These are phyloP conservation scores for Notolabrus celidotus DNA, from an alignment of 2,797 vertebrate species.

Conservation along the genomic window DNA sequence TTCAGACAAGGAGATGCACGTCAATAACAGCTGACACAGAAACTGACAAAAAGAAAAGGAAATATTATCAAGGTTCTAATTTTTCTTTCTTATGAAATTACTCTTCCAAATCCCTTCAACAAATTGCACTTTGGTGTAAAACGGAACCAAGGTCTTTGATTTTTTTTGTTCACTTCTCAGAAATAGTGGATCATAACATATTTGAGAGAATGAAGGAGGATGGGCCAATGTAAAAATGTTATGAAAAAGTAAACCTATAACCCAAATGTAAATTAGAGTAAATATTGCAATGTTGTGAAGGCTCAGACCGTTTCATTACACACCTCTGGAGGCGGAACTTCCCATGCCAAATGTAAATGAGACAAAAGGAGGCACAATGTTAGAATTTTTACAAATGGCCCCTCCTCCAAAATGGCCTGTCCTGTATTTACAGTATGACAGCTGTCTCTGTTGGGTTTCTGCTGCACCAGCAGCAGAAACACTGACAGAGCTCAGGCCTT, in stretches of 20 bases:
- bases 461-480: slow-evolving; percentile 46
- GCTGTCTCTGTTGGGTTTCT: slow-evolving; percentile 27
- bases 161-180: slow-evolving; percentile 69
- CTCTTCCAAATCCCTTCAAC: slow-evolving; percentile 80
- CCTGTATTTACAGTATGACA: slow-evolving; percentile 51
- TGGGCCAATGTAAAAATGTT: slow-evolving; percentile 69
- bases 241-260: slow-evolving; percentile 47
- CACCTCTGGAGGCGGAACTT: slow-evolving; percentile 68
- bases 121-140: slow-evolving; percentile 92
- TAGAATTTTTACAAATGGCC: slow-evolving; percentile 79
- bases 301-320: slow-evolving; percentile 55
- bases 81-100: slow-evolving; percentile 60
- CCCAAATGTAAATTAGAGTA: slow-evolving; percentile 61
- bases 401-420: slow-evolving; percentile 71
- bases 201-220: slow-evolving; percentile 68
- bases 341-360: slow-evolving; percentile 65
- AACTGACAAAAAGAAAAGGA: slow-evolving; percentile 39
- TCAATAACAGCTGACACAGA: slow-evolving; percentile 61
- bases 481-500: slow-evolving; percentile 23
- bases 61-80: slow-evolving; percentile 53
- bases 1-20: slow-evolving; percentile 80
- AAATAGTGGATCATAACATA: slow-evolving; percentile 57
- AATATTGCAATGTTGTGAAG: slow-evolving; percentile 67
- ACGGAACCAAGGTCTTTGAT: slow-evolving; percentile 80
- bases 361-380: slow-evolving; percentile 86